phyloP scores from a whole-genome alignment of 2,797 vertebrate genomes.

The Melanotaenia boesemani region DNA sequence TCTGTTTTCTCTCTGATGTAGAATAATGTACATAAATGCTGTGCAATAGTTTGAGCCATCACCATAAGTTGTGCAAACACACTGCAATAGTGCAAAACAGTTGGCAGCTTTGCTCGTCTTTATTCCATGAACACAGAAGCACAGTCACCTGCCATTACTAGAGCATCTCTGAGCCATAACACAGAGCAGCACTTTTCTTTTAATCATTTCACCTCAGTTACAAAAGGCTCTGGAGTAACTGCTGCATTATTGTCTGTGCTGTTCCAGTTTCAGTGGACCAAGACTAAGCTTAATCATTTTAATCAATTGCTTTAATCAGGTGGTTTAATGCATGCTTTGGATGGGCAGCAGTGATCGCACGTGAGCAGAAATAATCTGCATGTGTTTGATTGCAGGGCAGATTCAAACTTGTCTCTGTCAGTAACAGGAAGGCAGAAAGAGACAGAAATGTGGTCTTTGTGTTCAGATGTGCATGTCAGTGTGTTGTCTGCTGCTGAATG shows the following conservation, averaged over 20 bases:
- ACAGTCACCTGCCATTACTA: slow-evolving; percentile 33
- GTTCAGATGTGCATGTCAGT: slow-evolving; percentile 19
- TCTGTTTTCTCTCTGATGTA: slow-evolving; percentile 58
- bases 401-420: slow-evolving; percentile 23
- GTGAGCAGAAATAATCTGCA: slow-evolving; percentile 41
- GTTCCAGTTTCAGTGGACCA: slow-evolving; percentile 27
- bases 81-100: slow-evolving; percentile 48
- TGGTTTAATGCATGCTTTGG: slow-evolving; percentile 56
- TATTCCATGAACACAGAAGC: slow-evolving; percentile 38
- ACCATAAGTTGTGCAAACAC: slow-evolving; percentile 45
- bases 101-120: slow-evolving; percentile 21
- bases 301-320: slow-evolving; percentile 63
- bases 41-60: slow-evolving; percentile 63
- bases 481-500: slow-evolving; percentile 54
- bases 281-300: slow-evolving; percentile 57
- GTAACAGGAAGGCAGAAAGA: slow-evolving; percentile 8
- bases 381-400: slow-evolving; percentile 49
- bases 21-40: slow-evolving; percentile 72
- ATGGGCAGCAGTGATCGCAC: slow-evolving; percentile 34
- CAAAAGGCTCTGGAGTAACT: slow-evolving; percentile 17
- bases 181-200: slow-evolving; percentile 55
- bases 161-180: slow-evolving; percentile 64
- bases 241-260: slow-evolving; percentile 8
- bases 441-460: slow-evolving; percentile 17
- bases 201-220: slow-evolving; percentile 21